phyloP scores from a whole-genome alignment of 2,888 invertebrate species.

The Graphium colonna region DNA sequence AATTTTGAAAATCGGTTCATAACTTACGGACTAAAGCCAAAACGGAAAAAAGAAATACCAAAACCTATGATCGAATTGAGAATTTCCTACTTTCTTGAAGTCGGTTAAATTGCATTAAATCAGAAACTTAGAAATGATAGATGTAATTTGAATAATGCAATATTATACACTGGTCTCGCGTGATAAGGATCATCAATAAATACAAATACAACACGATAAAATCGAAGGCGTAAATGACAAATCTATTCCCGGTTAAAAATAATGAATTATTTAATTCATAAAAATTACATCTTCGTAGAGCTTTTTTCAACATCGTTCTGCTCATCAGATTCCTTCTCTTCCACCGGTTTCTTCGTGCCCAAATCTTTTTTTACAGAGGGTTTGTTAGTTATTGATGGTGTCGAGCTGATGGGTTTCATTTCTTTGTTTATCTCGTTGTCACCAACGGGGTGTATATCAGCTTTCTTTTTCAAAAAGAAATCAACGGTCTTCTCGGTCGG shows the following conservation, averaged over 20 bases:
- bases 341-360: conserved; percentile 35
- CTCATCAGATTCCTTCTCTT: conserved; percentile 22
- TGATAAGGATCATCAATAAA: too few species aligned
- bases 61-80: too few species aligned
- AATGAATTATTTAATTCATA: conserved; percentile 11
- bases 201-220: too few species aligned
- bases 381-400: conserved; percentile 28
- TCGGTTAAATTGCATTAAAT: too few species aligned
- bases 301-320: conserved; percentile 29
- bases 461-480: conserved; percentile 30
- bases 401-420: conserved; percentile 34
- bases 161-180: too few species aligned
- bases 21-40: too few species aligned
- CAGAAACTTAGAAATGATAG: too few species aligned
- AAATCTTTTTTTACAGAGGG: conserved; percentile 52
- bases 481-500: conserved; percentile 29
- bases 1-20: too few species aligned
- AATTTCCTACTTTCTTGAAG: too few species aligned
- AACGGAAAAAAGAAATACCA: too few species aligned
- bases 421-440: conserved; percentile 48
- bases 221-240: too few species aligned
- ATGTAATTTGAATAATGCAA: too few species aligned
- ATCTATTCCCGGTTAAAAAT: background rate
- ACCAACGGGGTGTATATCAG: conserved; percentile 51
- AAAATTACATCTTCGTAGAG: conserved; percentile 10